Conservation (phyloP, 2,888 invertebrate genomes). For the Lithophane leautieri region DNA sequence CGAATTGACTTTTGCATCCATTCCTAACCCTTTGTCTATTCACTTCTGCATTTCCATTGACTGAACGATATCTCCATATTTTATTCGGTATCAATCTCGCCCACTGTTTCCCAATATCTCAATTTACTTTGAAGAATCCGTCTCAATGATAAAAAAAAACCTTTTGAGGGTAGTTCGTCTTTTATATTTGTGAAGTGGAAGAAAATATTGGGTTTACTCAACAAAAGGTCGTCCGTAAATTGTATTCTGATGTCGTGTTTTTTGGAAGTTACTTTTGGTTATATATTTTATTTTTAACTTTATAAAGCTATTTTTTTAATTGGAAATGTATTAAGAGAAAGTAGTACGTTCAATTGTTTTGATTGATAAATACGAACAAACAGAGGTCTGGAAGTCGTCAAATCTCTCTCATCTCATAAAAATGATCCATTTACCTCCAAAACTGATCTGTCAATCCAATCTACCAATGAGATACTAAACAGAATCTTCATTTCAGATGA, state of each 20-base stretch:
- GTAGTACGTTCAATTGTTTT: no score
- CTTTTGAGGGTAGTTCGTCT: constrained; percentile 58
- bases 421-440: background rate
- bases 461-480: background rate
- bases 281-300: background rate
- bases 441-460: background rate
- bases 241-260: constrained; percentile 31
- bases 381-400: background rate
- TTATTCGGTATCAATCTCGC: constrained; percentile 63
- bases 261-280: background rate
- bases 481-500: constrained; percentile 77
- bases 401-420: background rate
- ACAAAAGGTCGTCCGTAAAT: constrained; percentile 31
- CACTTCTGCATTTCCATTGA: constrained; percentile 31
- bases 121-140: constrained; percentile 58
- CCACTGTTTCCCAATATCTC: constrained; percentile 66
- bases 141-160: constrained; percentile 54
- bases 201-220: constrained; percentile 46
- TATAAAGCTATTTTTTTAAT: background rate
- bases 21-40: constrained; percentile 34
- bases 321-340: background rate
- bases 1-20: constrained; percentile 15
- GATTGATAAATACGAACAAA: background rate
- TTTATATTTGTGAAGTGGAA: constrained; percentile 58
- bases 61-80: constrained; percentile 59